phyloP scores from a whole-genome alignment of 2,797 vertebrate genomes.

The Rhynchonycteris naso region DNA sequence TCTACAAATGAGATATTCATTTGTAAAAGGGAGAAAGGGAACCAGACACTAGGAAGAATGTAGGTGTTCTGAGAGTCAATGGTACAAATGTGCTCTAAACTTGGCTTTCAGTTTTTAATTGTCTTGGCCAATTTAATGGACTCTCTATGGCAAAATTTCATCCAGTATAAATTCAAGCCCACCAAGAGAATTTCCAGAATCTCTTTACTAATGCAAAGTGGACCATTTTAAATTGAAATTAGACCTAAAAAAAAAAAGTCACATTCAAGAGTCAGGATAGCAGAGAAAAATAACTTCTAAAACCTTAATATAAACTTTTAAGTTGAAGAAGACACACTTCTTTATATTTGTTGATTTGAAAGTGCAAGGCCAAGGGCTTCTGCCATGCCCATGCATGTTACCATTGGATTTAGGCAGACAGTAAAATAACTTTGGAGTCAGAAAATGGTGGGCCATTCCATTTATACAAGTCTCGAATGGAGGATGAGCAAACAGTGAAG shows the following conservation, averaged over 20 bases:
- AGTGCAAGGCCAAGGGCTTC: no score
- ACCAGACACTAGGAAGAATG: no score
- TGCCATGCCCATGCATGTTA: no score
- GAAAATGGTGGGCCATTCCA: no score
- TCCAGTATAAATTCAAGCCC: background rate
- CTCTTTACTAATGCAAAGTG: background rate
- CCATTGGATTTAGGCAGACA: no score
- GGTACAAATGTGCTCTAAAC: background rate
- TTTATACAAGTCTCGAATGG: no score
- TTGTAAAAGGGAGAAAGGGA: background rate
- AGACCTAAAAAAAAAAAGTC: background rate
- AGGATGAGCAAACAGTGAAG: no score
- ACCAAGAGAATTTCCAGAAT: background rate
- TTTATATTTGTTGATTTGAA: background rate
- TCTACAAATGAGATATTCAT: conserved; percentile 1
- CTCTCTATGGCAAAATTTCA: background rate
- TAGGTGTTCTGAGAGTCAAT: background rate
- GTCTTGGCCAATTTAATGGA: background rate
- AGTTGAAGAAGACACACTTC: background rate
- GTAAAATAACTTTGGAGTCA: no score
- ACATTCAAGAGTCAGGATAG: background rate
- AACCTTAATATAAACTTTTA: background rate
- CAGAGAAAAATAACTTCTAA: background rate
- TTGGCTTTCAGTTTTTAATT: background rate
- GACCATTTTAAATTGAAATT: background rate